Base-by-base conservation (phyloP, 1,140 invertebrate genomes). In the Euglossa dilemma region DNA sequence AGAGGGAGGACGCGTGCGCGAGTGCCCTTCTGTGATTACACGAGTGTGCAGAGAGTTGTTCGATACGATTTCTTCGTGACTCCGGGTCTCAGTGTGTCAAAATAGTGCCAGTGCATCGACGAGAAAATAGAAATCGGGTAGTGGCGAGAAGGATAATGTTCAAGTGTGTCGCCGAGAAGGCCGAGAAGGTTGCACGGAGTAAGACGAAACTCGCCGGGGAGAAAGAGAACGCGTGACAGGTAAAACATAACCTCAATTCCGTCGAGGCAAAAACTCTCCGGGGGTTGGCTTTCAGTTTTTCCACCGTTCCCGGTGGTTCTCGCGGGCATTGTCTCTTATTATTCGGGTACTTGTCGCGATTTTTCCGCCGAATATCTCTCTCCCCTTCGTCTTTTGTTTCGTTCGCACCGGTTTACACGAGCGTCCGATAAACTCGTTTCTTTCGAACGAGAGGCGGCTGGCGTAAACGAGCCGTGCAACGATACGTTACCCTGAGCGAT, bases 151-250 rank as follows among this genome's bases (percentile, higher is more conserved):
- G 80, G 88, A 89, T 89, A 89, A 89, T 89, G 88, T 89, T 64
- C 47, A 89, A 79, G 84, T 56, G 84, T 82, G 78, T 86, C 81
- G 84, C 72, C 84, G 74, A 59, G 71, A 63, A 59, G 84, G 87
- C 57, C 59, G 64, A 84, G 66, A 77, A 81, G 82, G 74, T 82
- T 86, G 43, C 36, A 86, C 84, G 88, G 88, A 88, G 85, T 69
- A 74, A 79, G 77, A 81, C 84, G 84, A 89, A 73, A 67, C 20
- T 74, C 85, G 59, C 70, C 81, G 87, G 86, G 74, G 25, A 74
- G 81, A 73, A n/a, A 25, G 80, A 66, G 76, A 83, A 86, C 88
- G 88, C 88, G 87, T 89, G 88, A 89, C 88, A 89, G 88, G 88
- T 89, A 89, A 84, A 71, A 80, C 87, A 59, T 88, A 82, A 84